A percentile compares a stretch with the other conserved stretches of the same genome.
phyloP scores from a whole-genome alignment of 2,797 vertebrate species.

The Acrossocheilus fasciatus region DNA sequence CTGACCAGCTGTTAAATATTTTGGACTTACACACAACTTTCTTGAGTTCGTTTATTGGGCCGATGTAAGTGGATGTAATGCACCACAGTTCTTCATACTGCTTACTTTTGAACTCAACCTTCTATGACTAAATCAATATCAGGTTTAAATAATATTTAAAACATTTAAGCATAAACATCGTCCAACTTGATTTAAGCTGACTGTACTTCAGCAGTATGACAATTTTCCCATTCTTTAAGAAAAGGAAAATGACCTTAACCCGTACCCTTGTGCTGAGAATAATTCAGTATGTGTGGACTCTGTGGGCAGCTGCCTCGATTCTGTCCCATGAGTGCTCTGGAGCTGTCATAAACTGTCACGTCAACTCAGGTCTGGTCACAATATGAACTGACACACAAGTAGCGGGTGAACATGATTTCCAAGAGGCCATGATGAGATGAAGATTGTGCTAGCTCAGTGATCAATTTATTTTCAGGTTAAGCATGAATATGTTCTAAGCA shows the following conservation, averaged over 20 bases:
- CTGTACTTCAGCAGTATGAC: neutral
- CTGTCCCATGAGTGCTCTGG: conserved; percentile 68
- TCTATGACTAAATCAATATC: conserved; percentile 1
- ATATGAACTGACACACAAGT: conserved; percentile 61
- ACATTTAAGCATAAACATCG: neutral
- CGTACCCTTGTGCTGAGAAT: conserved; percentile 40
- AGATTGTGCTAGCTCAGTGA: conserved; percentile 32
- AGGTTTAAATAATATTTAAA: neutral
- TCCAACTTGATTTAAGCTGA: neutral
- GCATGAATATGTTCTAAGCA: neutral
- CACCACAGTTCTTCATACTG: neutral
- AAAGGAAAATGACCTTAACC: conserved; percentile 68
- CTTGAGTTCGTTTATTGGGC: conserved; percentile 27
- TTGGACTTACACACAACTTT: conserved; percentile 49
- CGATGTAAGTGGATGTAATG: neutral
- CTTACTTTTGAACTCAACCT: neutral
- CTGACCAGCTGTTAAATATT: conserved; percentile 62
- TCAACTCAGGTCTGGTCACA: conserved; percentile 63
- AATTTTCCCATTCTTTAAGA: conserved; percentile 45
- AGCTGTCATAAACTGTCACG: conserved; percentile 71
- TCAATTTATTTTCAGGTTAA: conserved; percentile 35
- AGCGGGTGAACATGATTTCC: conserved; percentile 42
- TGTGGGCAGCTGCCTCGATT: conserved; percentile 66
- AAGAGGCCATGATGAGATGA: conserved; percentile 38
- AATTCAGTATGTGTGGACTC: conserved; percentile 55